These are phyloP conservation scores for Saguinus imperator DNA, from an alignment of 2,113 vertebrate species.

Conservation along the genomic window DNA sequence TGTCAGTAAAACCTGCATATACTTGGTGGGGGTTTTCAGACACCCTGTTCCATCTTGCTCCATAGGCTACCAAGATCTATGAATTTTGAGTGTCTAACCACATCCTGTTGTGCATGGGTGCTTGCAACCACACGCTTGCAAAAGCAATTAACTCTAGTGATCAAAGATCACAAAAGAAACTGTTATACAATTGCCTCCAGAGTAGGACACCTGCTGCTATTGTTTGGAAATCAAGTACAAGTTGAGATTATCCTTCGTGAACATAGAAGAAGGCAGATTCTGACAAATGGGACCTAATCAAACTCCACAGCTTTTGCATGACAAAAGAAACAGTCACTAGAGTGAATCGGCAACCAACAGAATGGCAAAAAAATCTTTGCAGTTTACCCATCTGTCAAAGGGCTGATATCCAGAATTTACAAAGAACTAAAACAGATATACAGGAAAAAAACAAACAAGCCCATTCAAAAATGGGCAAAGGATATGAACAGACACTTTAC, in stretches of 20 bases:
- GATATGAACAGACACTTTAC: too few relatives aligned
- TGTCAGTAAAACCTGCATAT: neutral
- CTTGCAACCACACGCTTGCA: neutral
- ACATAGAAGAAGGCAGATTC: neutral
- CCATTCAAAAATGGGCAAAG: too few relatives aligned
- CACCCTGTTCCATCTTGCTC: neutral
- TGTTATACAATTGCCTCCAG: neutral
- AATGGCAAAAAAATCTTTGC: too few relatives aligned
- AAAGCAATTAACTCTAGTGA: neutral
- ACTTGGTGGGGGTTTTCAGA: neutral
- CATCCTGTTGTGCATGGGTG: constrained; percentile 49
- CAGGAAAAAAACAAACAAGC: too few relatives aligned
- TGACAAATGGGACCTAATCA: too few relatives aligned
- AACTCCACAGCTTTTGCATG: too few relatives aligned
- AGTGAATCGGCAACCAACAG: too few relatives aligned
- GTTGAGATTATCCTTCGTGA: neutral
- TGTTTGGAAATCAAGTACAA: neutral
- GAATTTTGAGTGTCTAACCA: constrained; percentile 28
- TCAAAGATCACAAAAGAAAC: neutral
- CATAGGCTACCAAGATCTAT: neutral
- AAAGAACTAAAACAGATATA: too few relatives aligned
- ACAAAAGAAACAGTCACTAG: too few relatives aligned
- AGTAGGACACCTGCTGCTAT: neutral
- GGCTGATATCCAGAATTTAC: too few relatives aligned
- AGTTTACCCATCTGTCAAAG: too few relatives aligned